Conservation (phyloP, 2,797 vertebrate genomes). For the Melanotaenia nigrans region DNA sequence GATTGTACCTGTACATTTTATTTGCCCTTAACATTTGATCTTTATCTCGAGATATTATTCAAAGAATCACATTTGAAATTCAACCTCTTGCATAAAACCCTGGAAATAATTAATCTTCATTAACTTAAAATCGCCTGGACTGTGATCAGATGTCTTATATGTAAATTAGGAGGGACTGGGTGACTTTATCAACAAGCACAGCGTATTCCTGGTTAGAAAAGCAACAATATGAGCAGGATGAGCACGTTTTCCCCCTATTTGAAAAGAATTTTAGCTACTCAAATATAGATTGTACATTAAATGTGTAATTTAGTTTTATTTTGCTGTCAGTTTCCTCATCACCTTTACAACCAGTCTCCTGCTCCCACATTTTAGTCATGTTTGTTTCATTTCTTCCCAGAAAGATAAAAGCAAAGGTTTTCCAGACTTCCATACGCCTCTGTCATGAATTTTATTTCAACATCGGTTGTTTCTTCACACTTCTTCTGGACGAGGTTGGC, state of each 20-base stretch:
- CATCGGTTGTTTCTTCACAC: slow-evolving; percentile 31
- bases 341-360: no score
- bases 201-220: background rate
- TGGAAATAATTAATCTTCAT: slow-evolving; percentile 3
- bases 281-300: no score
- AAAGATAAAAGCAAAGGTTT: slow-evolving; percentile 32
- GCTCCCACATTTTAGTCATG: no score
- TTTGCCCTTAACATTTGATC: background rate
- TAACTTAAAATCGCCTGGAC: background rate
- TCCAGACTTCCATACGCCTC: slow-evolving; percentile 3
- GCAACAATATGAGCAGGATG: no score
- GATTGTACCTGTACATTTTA: background rate
- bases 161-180: background rate
- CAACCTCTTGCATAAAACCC: background rate
- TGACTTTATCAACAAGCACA: background rate
- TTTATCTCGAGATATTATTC: slow-evolving; percentile 5
- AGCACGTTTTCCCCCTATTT: no score
- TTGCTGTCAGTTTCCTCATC: no score
- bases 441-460: slow-evolving; percentile 26
- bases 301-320: no score
- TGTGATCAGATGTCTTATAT: slow-evolving; percentile 3
- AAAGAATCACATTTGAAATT: slow-evolving; percentile 7
- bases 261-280: no score
- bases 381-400: no score
- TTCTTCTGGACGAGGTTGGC: slow-evolving; percentile 29